These are phyloP conservation scores for Rhizomys pruinosus DNA, from an alignment of 2,113 vertebrate genomes.

Conservation along the genomic window DNA sequence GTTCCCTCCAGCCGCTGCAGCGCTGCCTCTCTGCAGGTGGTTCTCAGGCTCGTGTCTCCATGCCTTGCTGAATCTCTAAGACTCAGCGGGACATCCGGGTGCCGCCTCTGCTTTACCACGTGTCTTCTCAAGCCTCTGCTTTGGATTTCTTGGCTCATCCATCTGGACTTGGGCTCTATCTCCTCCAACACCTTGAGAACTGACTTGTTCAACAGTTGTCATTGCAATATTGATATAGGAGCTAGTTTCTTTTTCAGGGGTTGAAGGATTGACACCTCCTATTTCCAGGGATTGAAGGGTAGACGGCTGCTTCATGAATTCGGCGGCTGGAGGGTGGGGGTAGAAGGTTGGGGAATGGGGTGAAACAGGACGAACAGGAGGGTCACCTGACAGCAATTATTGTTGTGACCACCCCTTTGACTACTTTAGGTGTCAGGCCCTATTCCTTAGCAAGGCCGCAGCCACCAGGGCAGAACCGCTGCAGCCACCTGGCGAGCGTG, in stretches of 20 bases:
- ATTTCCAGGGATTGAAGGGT: no score
- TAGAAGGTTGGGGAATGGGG: no score
- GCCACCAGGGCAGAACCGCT: no score
- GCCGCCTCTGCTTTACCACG: background rate
- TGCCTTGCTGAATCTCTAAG: background rate
- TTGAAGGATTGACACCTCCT: background rate
- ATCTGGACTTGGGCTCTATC: background rate
- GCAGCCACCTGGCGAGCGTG: rapidly evolving
- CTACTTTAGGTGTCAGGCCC: background rate
- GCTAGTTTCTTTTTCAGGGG: background rate
- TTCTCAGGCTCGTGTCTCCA: background rate
- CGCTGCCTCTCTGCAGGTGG: background rate
- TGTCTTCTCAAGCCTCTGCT: background rate
- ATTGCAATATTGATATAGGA: background rate
- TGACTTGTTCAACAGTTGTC: background rate
- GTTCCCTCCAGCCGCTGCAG: background rate
- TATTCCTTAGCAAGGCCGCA: background rate
- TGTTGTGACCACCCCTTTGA: background rate
- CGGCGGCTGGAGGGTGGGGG: background rate
- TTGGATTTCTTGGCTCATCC: background rate
- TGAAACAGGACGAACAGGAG: no score
- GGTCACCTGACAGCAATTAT: background rate
- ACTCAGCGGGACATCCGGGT: rapidly evolving
- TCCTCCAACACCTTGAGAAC: background rate
- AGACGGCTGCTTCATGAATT: background rate